phyloP scores from a whole-genome alignment of 2,797 vertebrate species.

The Helostoma temminkii region DNA sequence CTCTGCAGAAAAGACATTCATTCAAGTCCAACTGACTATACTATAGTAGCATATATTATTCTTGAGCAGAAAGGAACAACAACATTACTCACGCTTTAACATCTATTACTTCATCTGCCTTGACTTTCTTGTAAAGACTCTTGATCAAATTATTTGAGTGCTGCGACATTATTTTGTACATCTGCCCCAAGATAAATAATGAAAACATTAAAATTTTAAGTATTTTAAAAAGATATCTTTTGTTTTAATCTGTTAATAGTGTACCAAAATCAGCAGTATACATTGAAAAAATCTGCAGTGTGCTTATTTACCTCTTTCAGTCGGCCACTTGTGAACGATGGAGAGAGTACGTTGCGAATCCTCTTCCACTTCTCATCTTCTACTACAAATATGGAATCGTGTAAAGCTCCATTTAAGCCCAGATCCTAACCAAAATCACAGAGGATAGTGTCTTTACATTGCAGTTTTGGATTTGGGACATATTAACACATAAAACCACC shows the following conservation, averaged over 20 bases:
- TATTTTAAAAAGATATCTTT: not conserved
- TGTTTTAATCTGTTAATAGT: not conserved
- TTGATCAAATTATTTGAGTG: conserved; percentile 75
- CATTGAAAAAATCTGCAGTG: not conserved
- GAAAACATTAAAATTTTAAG: not conserved
- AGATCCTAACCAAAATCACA: conserved; percentile 71
- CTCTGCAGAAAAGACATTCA: conserved; percentile 52
- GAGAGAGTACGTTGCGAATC: conserved; percentile 83
- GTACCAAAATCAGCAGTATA: not conserved
- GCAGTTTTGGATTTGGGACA: no score
- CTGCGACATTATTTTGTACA: conserved; percentile 79
- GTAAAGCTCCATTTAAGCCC: conserved; percentile 74
- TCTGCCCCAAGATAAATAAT: conserved; percentile 66
- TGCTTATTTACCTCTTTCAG: conserved; percentile 83
- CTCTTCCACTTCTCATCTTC: conserved; percentile 85
- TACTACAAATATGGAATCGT: conserved; percentile 49
- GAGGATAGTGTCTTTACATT: not conserved
- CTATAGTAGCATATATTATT: not conserved
- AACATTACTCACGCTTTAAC: conserved; percentile 79
- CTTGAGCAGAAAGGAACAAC: not conserved
- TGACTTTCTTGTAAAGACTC: conserved; percentile 69
- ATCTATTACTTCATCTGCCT: conserved; percentile 60
- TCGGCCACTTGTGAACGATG: conserved; percentile 84
- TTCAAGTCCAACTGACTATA: not conserved
- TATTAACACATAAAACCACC: not conserved